Conservation (phyloP, 2,797 vertebrate species). For the Malurus leucopterus region DNA sequence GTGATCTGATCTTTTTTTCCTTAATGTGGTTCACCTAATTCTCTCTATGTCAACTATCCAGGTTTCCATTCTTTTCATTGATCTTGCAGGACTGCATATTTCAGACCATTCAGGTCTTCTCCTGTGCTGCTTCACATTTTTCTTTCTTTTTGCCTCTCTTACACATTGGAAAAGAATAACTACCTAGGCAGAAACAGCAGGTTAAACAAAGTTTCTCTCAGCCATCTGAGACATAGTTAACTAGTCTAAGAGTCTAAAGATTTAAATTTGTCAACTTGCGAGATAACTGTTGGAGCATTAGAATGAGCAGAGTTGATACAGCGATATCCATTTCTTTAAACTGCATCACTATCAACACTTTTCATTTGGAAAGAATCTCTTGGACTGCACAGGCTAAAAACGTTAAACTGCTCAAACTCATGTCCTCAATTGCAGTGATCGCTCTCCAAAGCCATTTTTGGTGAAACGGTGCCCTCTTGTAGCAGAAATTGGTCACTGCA, state of each 20-base stretch:
- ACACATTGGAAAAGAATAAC: neutral
- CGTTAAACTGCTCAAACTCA: neutral
- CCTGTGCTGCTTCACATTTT: neutral
- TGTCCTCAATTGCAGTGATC: neutral
- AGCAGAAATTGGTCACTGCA: neutral
- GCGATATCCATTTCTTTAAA: neutral
- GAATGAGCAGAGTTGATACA: neutral
- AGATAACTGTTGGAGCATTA: neutral
- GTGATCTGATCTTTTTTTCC: neutral
- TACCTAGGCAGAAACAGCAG: neutral
- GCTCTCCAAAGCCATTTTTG: neutral
- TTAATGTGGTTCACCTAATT: neutral
- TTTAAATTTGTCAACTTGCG: neutral
- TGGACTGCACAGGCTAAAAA: neutral
- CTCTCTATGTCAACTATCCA: neutral
- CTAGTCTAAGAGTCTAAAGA: neutral
- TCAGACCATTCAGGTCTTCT: neutral
- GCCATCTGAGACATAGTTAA: neutral
- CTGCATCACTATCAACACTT: neutral
- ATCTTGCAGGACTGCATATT: neutral
- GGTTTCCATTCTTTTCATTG: neutral
- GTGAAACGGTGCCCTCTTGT: conserved; percentile 27
- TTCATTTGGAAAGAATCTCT: neutral
- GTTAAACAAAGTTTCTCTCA: neutral
- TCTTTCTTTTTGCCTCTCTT: neutral